phyloP scores from a whole-genome alignment of 92 coral and sea anemone species.

The Actinernus sp. region DNA sequence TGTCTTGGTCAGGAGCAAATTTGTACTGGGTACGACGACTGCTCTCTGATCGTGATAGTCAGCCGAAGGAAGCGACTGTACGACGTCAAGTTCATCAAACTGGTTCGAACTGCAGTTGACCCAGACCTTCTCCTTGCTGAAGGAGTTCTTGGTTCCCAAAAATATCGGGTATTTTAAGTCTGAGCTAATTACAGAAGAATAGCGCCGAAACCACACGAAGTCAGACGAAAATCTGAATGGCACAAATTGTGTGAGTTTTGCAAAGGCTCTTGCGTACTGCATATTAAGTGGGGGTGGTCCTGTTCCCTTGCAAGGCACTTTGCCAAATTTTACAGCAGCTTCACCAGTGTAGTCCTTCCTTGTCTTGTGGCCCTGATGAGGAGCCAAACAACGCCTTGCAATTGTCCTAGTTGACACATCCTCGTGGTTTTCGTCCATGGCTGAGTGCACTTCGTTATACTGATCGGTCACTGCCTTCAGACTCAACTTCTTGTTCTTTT shows the following conservation, averaged over 20 bases:
- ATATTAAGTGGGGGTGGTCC: conserved; percentile 35
- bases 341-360: conserved; percentile 16
- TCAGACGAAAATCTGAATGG: conserved; percentile 7
- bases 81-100: conserved; percentile 12
- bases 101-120: too few species aligned
- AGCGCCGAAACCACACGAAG: conserved; percentile 9
- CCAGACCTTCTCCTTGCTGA: conserved; percentile 23
- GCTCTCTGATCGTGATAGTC: conserved; percentile 50
- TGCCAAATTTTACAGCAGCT: conserved; percentile 7
- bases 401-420: not conserved
- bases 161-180: conserved; percentile 48
- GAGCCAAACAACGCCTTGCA: conserved; percentile 24
- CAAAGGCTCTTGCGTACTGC: conserved; percentile 39
- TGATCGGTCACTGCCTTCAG: not conserved
- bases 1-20: conserved; percentile 26
- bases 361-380: conserved; percentile 11
- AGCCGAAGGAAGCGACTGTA: conserved; percentile 45
- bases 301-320: conserved; percentile 37
- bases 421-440: not conserved
- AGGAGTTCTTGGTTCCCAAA: conserved; percentile 54
- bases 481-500: conserved; percentile 1
- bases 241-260: conserved; percentile 28
- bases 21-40: conserved; percentile 49
- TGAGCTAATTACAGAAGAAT: conserved; percentile 35
- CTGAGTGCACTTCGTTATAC: conserved; percentile 3